Evolutionary conservation across 2,113 vertebrate genomes (phyloP), one percentile per base, ranked within the genome.

Genomic region (Percina caprodes): DNA sequence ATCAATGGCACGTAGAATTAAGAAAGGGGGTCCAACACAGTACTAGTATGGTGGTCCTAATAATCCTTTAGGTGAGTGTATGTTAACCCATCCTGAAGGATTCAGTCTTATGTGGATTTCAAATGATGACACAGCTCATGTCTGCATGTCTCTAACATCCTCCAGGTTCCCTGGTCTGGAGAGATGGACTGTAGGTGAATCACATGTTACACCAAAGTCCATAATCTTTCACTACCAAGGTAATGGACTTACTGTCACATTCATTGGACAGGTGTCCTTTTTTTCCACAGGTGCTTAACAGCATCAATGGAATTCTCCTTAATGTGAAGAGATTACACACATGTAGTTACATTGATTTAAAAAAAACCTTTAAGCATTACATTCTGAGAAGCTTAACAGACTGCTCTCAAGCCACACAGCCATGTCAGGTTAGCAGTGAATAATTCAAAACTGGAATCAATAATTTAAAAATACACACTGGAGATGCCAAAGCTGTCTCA

Each of bases 351-450:
- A 45, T 45, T 8, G 3, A 42, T 26, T 18, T 13, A 11, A 19
- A 62, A 54, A n/a, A n/a, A n/a, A n/a, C n/a, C 3, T 11, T 10
- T 2, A 56, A 42, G 2, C 19, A 16, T 18, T 2, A 5, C 18
- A 51, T 58, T 24, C 21, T 26, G 8, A 51, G 42, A 30, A 19
- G n/a, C 11, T 68, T 3, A 33, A 45, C 13, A 42, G 69, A 19
- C 77, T 66, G 58, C 59, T 74, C 23, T 80, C 23, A 26, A 58
- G 39, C 26, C 60, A 26, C 21, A 8, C 19, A 60, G 42, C 23
- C 76, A 70, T 54, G 67, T 69, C 68, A 69, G 54, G 26, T 77
- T 68, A 67, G 54, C 62, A 52, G 23, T 86, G 45, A 86, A 86
- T 82, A 69, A 82, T 86, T 82, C 69, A 78, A 65, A 74, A 5